Evolutionary conservation across 2,113 vertebrate genomes (phyloP).

Genomic region (Phyllostomus discolor): DNA sequence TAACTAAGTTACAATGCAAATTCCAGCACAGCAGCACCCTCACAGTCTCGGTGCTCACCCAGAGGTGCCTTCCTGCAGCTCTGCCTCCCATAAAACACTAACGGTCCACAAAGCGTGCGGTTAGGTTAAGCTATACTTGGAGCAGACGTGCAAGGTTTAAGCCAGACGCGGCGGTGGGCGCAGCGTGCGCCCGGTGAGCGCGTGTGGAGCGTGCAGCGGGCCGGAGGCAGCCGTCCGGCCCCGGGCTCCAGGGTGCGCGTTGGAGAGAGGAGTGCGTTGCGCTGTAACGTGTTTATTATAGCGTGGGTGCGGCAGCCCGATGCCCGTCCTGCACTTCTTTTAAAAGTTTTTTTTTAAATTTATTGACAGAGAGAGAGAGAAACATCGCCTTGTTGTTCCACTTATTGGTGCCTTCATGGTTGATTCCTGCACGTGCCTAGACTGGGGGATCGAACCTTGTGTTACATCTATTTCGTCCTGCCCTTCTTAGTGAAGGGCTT

Average conservation of each 20-base stretch:
- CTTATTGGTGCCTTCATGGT: no score
- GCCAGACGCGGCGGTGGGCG: not conserved
- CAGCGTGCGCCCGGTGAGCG: not conserved
- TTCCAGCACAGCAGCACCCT: slow-evolving; percentile 9
- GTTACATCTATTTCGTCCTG: not conserved
- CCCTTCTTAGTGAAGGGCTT: not conserved
- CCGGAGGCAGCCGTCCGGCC: not conserved
- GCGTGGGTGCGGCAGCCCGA: not conserved
- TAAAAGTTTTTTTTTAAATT: no score
- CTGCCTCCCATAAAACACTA: slow-evolving; percentile 20
- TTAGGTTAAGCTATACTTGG: not conserved
- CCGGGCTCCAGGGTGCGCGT: not conserved
- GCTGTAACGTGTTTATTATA: not conserved
- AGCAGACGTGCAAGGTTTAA: not conserved
- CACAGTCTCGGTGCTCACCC: not conserved
- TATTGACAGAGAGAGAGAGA: no score
- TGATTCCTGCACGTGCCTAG: no score
- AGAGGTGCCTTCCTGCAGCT: slow-evolving; percentile 9
- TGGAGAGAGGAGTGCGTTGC: not conserved
- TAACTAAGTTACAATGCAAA: slow-evolving; percentile 48
- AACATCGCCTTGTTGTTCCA: no score
- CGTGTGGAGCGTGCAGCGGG: not conserved
- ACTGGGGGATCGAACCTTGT: no score
- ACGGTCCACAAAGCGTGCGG: not conserved
- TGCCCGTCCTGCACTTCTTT: not conserved